Conservation (phyloP, 2,113 vertebrate species). For the Callipepla californica region DNA sequence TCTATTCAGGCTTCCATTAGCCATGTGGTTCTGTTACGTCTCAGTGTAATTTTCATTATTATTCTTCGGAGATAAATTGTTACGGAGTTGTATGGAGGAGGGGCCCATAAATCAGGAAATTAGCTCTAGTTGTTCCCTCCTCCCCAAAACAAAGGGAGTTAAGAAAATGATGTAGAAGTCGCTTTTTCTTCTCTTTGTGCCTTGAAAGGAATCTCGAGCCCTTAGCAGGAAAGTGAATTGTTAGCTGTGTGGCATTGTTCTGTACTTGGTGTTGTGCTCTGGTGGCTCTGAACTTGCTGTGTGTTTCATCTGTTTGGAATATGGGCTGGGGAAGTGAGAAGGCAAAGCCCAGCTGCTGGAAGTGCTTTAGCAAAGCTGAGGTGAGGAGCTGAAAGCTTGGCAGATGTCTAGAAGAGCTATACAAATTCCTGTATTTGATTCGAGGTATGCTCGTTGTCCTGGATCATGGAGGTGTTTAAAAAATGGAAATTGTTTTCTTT, state of each 20-base stretch:
- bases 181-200: not conserved
- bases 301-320: not conserved
- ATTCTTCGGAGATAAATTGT: conserved; percentile 27
- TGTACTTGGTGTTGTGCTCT: not conserved
- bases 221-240: not conserved
- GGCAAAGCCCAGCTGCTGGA: not conserved
- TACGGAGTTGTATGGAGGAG: not conserved
- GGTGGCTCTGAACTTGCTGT: not conserved
- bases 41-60: conserved; percentile 45
- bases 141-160: not conserved
- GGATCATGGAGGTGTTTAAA: not conserved
- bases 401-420: not conserved
- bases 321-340: not conserved
- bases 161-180: not conserved
- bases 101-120: not conserved
- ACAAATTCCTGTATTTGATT: not conserved
- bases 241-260: not conserved
- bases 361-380: not conserved
- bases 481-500: not conserved
- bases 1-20: conserved; percentile 14
- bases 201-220: not conserved
- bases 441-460: not conserved
- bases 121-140: not conserved
- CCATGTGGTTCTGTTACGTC: conserved; percentile 19
- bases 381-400: not conserved